Base-by-base conservation (phyloP, 2,797 vertebrate species). In the Xiphorhynchus erythropygius region DNA sequence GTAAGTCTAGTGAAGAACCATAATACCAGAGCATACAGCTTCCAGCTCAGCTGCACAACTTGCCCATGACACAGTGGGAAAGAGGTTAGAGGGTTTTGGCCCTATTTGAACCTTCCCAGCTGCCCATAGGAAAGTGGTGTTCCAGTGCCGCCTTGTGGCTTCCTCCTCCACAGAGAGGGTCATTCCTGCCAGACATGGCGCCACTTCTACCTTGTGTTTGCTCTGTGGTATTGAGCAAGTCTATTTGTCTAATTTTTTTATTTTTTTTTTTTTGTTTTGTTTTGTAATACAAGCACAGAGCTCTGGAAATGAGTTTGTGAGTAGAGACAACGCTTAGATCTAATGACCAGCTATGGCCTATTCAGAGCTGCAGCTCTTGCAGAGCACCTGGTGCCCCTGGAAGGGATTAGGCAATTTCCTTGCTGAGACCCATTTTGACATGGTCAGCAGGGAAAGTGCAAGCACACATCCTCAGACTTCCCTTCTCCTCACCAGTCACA, bases 351-450 rank as follows among this genome's bases (percentile, higher is more conserved):
- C 44, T 35, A 1, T 18, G n/a, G 46, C 11, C 21, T 16, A 35
- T 50, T 3, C 2, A 3, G 4, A 25, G 30, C 47, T 63, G 35
- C 60, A 59, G 44, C 23, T 75, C 18, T 22, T 18, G 9, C 11
- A 18, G 41, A 13, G 24, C 15, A 9, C 7, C 14, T 6, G 17
- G 16, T 50, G 47, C 3, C 39, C 62, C 19, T 27, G 32, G 25
- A 32, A 18, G 28, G 12, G 21, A 3, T 33, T 21, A 44, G 10
- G 33, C 17, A 30, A 10, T 27, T 47, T 33, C 25, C 6, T 18
- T 6, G 4, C 5, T 0, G 1, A 62, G 4, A 71, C 14, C 7
- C 1, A 0, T 15, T 46, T 39, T 46, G 46, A 39, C 47, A 70
- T 2, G 30, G 22, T 44, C 15, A 15, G 59, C 2, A 37, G 52